Percentiles rank a stretch among this genome's conserved stretches.
phyloP scores from a whole-genome alignment of 2,113 vertebrate genomes.

The Stictonetta naevosa region DNA sequence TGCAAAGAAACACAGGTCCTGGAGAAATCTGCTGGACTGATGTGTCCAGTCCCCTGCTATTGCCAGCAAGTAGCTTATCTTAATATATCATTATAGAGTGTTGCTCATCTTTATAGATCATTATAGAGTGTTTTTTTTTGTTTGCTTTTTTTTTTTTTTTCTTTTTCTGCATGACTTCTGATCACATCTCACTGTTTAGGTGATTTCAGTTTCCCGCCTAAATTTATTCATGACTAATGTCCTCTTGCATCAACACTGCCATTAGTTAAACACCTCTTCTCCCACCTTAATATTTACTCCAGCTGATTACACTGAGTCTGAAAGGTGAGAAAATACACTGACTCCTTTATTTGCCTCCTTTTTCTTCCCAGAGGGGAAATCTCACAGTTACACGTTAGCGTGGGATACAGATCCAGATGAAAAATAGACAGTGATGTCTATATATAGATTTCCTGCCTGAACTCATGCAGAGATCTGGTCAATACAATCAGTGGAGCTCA shows the following conservation, averaged over 20 bases:
- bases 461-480: neutral
- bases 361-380: neutral
- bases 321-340: neutral
- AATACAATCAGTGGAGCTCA: neutral
- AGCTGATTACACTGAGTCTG: neutral
- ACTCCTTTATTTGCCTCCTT: neutral
- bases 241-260: neutral
- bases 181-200: neutral
- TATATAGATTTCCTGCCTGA: neutral
- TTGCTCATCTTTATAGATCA: neutral
- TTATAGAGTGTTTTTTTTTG: neutral
- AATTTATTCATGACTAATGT: constrained; percentile 8
- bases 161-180: neutral
- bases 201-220: constrained; percentile 14
- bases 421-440: neutral
- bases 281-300: neutral
- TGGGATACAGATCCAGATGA: neutral
- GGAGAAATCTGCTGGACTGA: neutral
- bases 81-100: no score
- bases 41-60: neutral
- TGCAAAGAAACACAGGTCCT: neutral
- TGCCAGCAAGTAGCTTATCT: neutral
- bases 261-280: constrained; percentile 19
- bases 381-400: neutral
- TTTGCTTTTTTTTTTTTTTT: neutral